Conservation (phyloP, 2,113 vertebrate genomes). For the Talpa occidentalis region DNA sequence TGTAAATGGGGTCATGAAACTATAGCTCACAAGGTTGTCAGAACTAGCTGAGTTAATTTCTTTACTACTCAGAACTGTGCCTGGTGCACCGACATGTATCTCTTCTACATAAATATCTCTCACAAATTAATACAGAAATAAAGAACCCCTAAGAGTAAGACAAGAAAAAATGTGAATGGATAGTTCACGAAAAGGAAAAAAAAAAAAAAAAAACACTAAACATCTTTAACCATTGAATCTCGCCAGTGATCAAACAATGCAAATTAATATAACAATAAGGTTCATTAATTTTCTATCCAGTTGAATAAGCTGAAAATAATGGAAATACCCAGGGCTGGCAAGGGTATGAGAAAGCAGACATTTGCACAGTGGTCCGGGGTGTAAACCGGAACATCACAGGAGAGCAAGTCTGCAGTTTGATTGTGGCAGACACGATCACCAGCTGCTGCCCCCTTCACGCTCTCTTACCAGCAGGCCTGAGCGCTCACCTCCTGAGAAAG, state of each 20-base stretch:
- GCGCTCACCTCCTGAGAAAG: not conserved
- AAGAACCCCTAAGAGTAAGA: no score
- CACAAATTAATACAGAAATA: no score
- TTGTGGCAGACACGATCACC: not conserved
- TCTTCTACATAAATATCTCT: no score
- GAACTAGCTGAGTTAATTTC: no score
- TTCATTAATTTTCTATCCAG: not conserved
- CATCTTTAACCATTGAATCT: no score
- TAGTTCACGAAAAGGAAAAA: no score
- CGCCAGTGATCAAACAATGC: not conserved
- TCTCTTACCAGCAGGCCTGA: not conserved
- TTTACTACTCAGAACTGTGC: no score
- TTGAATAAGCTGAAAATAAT: not conserved
- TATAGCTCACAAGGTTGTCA: no score
- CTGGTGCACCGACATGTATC: no score
- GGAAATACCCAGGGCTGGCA: not conserved
- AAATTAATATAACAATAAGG: not conserved
- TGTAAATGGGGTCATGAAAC: no score
- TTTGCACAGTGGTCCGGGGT: not conserved
- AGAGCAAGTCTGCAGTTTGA: not conserved
- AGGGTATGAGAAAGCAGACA: not conserved
- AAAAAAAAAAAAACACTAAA: no score
- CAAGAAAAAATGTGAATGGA: no score
- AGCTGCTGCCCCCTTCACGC: not conserved
- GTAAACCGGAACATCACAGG: not conserved